Base-by-base conservation (phyloP, 1,140 invertebrate genomes). In the Berghia stephanieae region DNA sequence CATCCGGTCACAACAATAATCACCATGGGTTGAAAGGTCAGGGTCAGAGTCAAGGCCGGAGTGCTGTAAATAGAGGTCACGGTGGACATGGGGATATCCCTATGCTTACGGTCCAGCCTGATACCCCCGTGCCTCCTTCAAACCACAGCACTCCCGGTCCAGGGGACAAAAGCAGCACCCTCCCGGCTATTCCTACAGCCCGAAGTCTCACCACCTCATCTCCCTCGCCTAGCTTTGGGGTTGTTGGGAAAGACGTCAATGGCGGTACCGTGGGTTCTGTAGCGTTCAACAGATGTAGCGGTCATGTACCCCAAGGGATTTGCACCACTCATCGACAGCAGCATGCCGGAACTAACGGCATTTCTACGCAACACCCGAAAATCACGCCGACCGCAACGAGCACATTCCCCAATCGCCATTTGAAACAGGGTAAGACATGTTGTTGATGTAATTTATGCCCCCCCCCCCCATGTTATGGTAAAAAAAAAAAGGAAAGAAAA, bases 121-220 rank as follows among this genome's bases (percentile, higher is more conserved):
- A 84, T 24, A 86, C 85, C 4, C 85, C 85, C 18, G 79, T 86
- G 5, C 84, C 84, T 13, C 76, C 81, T 10, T 82, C 83, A 46
- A 79, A 38, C 16, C 75, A 81, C 4, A 82, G 75, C 55, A 83
- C 85, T n/a, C 84, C 84, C 2, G 78, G 81, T 18, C 83, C 83
- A 2, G 57, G 60, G 24, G 60, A 66, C 27, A 55, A 63, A 27
- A 44, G 42, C 40, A 5, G n/a, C 10, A 34, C 43, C 2, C 44
- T 76, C 24, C 74, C 74, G 5, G 74, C 63, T 44, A 76, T 76
- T 24, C 36, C 72, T 1, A 42, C 74, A 13, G 43, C 57, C 1
- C 27, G 60, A 16, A n/a, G n/a, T n/a, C n/a, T n/a, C 40, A 60
- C 6, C 52, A 27, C 52, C 1, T 75, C 16, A 16, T 27, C 36